Conservation (phyloP, 2,113 vertebrate genomes). For the Bubo blakistoni region DNA sequence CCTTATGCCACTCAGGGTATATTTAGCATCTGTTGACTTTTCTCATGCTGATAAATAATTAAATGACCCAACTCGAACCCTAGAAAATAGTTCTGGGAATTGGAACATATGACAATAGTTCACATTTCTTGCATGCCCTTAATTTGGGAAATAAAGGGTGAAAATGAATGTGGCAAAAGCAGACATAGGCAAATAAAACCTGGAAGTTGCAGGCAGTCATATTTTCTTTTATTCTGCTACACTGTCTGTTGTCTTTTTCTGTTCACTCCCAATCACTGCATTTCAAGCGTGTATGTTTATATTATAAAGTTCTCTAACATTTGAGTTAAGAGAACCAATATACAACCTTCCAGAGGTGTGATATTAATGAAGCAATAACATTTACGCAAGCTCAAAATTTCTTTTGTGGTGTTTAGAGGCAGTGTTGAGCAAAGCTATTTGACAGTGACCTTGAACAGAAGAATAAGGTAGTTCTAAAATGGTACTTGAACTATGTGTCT, state of each 20-base stretch:
- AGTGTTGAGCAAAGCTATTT: background rate
- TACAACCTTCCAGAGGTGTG: background rate
- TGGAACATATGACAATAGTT: background rate
- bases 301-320: background rate
- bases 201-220: background rate
- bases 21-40: background rate
- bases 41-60: background rate
- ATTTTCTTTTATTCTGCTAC: background rate
- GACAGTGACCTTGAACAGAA: background rate
- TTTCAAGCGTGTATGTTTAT: background rate
- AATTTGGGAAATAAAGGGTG: background rate
- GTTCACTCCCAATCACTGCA: background rate
- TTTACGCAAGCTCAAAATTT: background rate
- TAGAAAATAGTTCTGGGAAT: background rate
- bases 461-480: background rate
- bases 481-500: background rate
- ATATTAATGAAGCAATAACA: background rate
- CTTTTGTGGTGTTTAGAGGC: background rate
- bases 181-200: background rate
- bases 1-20: background rate
- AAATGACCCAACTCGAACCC: background rate
- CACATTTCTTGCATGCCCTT: background rate
- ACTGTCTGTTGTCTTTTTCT: background rate
- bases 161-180: background rate
- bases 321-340: background rate